phyloP scores from a whole-genome alignment of 1,140 invertebrate species.

The Pomacea maculata region DNA sequence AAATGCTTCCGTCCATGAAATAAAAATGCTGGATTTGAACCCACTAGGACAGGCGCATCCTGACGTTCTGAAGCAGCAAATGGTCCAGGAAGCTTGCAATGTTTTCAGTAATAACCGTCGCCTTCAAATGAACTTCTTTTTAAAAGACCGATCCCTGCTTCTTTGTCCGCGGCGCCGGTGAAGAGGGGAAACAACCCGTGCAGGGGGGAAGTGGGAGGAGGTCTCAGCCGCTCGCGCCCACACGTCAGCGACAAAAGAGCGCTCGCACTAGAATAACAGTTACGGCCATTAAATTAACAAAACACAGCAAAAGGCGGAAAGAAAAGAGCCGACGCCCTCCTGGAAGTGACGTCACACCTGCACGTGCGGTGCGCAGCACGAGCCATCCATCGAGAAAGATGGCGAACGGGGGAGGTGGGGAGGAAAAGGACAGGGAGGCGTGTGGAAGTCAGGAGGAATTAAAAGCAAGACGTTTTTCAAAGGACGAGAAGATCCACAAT shows the following conservation, averaged over 20 bases:
- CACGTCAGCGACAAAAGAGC: slow-evolving; percentile 14
- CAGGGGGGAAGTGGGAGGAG: slow-evolving; percentile 5
- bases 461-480: slow-evolving; percentile 7
- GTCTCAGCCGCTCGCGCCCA: neutral
- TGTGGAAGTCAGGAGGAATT: slow-evolving; percentile 8
- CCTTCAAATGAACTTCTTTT: neutral
- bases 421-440: neutral
- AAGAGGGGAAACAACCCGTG: neutral
- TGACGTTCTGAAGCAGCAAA: no score
- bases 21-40: no score
- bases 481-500: neutral
- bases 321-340: neutral
- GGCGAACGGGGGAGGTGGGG: neutral
- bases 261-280: neutral
- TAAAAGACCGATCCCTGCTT: neutral
- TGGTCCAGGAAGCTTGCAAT: no score
- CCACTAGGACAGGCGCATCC: no score
- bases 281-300: neutral
- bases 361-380: slow-evolving; percentile 9
- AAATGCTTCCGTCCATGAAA: no score
- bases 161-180: neutral
- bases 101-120: no score
- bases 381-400: neutral
- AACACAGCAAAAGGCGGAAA: neutral
- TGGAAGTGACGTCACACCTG: slow-evolving; percentile 7